Evolutionary conservation across 2,113 vertebrate genomes (phyloP).

Genomic region (Phaetusa simplex): DNA sequence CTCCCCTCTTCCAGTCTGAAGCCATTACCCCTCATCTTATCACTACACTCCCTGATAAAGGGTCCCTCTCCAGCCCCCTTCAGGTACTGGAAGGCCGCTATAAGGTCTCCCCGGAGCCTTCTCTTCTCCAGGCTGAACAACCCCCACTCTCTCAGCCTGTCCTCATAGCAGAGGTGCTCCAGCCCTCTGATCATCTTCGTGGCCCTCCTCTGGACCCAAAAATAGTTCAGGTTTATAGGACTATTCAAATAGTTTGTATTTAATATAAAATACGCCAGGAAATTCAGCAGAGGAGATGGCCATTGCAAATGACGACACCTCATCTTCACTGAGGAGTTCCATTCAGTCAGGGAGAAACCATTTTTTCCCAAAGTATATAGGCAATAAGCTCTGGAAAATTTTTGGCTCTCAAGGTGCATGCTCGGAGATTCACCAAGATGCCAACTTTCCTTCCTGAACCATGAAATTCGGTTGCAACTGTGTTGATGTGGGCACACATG

Average conservation of each 20-base stretch:
- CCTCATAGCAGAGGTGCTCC: not conserved
- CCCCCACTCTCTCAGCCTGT: not conserved
- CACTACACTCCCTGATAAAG: not conserved
- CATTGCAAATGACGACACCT: not conserved
- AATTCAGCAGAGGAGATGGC: not conserved
- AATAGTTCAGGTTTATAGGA: not conserved
- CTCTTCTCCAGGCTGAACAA: not conserved
- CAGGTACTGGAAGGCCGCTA: not conserved
- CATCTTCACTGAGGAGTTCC: not conserved
- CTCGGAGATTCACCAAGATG: not conserved
- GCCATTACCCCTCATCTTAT: not conserved
- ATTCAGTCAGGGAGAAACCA: not conserved
- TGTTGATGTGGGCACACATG: rapidly evolving
- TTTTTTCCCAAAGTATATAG: not conserved
- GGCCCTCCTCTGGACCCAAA: not conserved
- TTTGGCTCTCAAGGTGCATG: not conserved
- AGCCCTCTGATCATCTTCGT: not conserved
- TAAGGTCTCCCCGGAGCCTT: not conserved
- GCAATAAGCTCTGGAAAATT: not conserved
- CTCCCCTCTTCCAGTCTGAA: not conserved
- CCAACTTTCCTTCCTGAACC: not conserved
- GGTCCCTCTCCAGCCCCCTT: not conserved
- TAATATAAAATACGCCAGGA: not conserved
- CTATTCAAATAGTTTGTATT: not conserved
- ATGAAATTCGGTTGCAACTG: rapidly evolving